These are phyloP conservation scores for Caradrina clavipalpis DNA, from an alignment of 2,888 invertebrate genomes.

Conservation along the genomic window DNA sequence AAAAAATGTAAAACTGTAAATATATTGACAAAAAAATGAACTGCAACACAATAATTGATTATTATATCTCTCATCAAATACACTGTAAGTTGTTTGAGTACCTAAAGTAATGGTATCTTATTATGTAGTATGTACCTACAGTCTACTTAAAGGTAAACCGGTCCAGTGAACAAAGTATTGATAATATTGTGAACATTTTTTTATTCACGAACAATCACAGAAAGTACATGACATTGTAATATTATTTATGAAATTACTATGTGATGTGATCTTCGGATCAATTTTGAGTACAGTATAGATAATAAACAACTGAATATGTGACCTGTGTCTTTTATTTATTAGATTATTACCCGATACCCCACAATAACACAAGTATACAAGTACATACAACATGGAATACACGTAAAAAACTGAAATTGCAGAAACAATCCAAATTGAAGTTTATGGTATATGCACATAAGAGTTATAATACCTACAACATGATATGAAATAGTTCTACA, in stretches of 20 bases:
- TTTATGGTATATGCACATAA: neutral
- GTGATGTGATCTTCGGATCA: conserved; percentile 94
- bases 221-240: conserved; percentile 92
- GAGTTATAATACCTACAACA: neutral
- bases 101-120: conserved; percentile 86
- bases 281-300: conserved; percentile 94
- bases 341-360: conserved; percentile 4
- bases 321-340: conserved; percentile 81
- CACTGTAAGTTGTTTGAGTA: conserved; percentile 89
- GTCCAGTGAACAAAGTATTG: conserved; percentile 91
- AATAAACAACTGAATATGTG: conserved; percentile 94
- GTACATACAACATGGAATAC: neutral
- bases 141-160: conserved; percentile 88
- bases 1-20: conserved; percentile 91
- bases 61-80: conserved; percentile 89
- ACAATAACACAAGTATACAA: neutral
- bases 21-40: conserved; percentile 90
- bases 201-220: conserved; percentile 90
- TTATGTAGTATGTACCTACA: conserved; percentile 87
- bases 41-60: conserved; percentile 90
- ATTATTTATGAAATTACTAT: conserved; percentile 93
- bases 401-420: too few relatives aligned
- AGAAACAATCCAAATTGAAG: conserved; percentile 11
- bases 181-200: conserved; percentile 91
- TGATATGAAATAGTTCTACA: neutral